phyloP scores from a whole-genome alignment of 1,140 invertebrate species.

The Cotesia typhae region DNA sequence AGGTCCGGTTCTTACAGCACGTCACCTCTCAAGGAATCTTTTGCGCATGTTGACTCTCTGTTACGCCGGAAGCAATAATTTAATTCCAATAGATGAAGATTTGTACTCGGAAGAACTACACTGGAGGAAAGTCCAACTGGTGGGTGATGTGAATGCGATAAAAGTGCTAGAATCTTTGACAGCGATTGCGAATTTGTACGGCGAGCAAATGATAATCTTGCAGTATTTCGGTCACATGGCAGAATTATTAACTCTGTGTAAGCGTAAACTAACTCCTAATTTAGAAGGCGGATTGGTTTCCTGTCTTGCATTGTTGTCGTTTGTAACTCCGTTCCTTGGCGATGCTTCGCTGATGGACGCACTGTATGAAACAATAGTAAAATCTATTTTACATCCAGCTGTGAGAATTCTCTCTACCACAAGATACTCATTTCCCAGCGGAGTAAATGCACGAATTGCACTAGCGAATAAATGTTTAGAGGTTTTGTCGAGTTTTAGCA shows the following conservation, averaged over 20 bases:
- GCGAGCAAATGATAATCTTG: slow-evolving; percentile 90
- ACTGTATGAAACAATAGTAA: slow-evolving; percentile 78
- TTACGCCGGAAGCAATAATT: slow-evolving; percentile 87
- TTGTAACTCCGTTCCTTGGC: slow-evolving; percentile 82
- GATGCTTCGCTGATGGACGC: slow-evolving; percentile 88
- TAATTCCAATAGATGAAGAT: slow-evolving; percentile 60
- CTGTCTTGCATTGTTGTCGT: slow-evolving; percentile 81
- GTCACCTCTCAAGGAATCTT: slow-evolving; percentile 89
- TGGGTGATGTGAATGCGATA: slow-evolving; percentile 83
- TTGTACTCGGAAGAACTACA: slow-evolving; percentile 15
- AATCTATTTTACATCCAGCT: slow-evolving; percentile 81
- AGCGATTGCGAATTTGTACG: slow-evolving; percentile 87
- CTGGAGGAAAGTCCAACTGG: slow-evolving; percentile 69
- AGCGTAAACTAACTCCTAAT: slow-evolving; percentile 79
- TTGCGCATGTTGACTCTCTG: slow-evolving; percentile 93
- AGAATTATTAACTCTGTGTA: slow-evolving; percentile 80
- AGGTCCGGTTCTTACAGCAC: slow-evolving; percentile 93
- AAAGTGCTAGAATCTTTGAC: slow-evolving; percentile 89
- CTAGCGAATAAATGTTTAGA: slow-evolving; percentile 84
- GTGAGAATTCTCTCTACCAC: slow-evolving; percentile 78
- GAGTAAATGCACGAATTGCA: slow-evolving; percentile 74
- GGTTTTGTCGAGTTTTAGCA: slow-evolving; percentile 79
- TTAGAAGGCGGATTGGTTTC: slow-evolving; percentile 90
- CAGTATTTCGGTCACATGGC: slow-evolving; percentile 95
- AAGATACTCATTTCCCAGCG: slow-evolving; percentile 81